phyloP scores from a whole-genome alignment of 2,797 vertebrate genomes.

The Oreortyx pictus region DNA sequence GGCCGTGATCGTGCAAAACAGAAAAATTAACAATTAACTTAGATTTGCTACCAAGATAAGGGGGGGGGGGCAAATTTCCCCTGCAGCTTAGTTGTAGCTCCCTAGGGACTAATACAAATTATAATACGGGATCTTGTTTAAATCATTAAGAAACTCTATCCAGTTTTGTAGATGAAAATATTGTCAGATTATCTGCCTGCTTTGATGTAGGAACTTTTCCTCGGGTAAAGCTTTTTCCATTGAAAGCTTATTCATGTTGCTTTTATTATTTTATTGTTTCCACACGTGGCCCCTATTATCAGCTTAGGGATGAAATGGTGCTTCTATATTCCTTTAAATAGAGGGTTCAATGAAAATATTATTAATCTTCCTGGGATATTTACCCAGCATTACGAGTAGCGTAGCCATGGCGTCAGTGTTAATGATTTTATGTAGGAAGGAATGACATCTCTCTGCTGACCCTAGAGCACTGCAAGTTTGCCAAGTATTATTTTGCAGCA shows the following conservation, averaged over 20 bases:
- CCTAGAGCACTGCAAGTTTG: constrained; percentile 33
- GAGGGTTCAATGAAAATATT: constrained; percentile 66
- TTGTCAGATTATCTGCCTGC: constrained; percentile 56
- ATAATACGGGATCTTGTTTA: constrained; percentile 51
- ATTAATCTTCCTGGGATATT: constrained; percentile 70
- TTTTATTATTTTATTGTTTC: constrained; percentile 74
- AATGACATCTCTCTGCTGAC: constrained; percentile 57
- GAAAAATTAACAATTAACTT: background rate
- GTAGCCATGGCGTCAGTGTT: constrained; percentile 61
- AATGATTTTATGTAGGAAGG: constrained; percentile 69
- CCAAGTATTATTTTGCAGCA: constrained; percentile 52
- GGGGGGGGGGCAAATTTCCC: background rate
- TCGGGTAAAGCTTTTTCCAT: constrained; percentile 47
- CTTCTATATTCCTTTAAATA: constrained; percentile 54
- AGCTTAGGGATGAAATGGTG: constrained; percentile 57
- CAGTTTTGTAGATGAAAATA: constrained; percentile 56
- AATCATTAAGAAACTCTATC: constrained; percentile 67
- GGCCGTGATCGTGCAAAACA: background rate
- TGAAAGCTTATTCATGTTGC: constrained; percentile 37
- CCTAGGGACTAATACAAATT: constrained; percentile 58
- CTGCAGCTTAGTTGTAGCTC: constrained; percentile 35
- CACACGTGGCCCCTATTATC: constrained; percentile 69
- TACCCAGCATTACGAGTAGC: constrained; percentile 59
- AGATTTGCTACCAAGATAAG: constrained; percentile 3
- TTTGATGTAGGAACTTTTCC: constrained; percentile 70